Evolutionary conservation across 2,113 vertebrate species (phyloP).

Genomic region (Dromaius novaehollandiae): DNA sequence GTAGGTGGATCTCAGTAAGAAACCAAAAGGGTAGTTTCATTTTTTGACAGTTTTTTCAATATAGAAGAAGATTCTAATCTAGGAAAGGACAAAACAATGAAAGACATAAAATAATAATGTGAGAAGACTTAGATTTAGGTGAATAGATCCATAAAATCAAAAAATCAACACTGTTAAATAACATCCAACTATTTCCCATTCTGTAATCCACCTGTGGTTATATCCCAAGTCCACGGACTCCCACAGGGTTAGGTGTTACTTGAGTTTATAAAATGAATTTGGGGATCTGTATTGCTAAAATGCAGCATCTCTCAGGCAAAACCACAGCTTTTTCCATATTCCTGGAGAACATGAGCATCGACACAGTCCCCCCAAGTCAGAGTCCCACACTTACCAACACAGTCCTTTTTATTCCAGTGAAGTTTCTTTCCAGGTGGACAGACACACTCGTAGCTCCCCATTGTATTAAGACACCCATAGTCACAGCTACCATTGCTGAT

Average conservation of each 20-base stretch:
- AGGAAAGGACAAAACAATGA: not conserved
- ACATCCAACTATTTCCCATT: not conserved
- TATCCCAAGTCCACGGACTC: not conserved
- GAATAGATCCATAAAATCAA: not conserved
- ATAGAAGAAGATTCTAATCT: not conserved
- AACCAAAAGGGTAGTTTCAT: not conserved
- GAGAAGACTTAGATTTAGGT: not conserved
- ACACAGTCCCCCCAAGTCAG: not conserved
- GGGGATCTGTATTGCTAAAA: not conserved
- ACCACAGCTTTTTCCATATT: not conserved
- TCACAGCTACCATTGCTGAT: conserved; percentile 90
- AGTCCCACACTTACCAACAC: conserved; percentile 81
- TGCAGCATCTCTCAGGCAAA: not conserved
- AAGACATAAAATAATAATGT: not conserved
- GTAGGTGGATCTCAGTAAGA: not conserved
- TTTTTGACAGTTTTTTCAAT: not conserved
- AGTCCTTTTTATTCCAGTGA: conserved; percentile 97
- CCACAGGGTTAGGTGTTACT: not conserved
- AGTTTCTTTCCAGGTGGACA: conserved; percentile 88
- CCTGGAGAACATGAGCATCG: not conserved
- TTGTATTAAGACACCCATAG: conserved; percentile 87
- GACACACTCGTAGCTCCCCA: conserved; percentile 89
- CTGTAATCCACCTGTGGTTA: rapidly evolving
- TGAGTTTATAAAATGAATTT: not conserved
- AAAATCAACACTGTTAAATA: not conserved